A percentile compares a stretch with the other conserved stretches of the same genome.
phyloP scores from a whole-genome alignment of 2,797 vertebrate species.

The Dermochelys coriacea region DNA sequence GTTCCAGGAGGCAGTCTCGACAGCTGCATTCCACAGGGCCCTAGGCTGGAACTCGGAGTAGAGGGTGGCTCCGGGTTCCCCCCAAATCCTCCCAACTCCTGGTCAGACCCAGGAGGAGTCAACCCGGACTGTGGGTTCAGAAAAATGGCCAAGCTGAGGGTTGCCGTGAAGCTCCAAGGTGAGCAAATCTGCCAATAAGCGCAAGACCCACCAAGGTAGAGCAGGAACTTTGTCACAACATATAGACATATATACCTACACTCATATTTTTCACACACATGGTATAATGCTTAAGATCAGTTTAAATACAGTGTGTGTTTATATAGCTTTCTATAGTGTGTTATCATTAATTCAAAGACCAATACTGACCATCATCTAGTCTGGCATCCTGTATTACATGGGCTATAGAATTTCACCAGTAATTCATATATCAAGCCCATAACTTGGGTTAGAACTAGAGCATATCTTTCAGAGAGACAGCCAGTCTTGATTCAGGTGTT shows the following conservation, averaged over 20 bases:
- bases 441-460: neutral
- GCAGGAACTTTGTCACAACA: too few species aligned
- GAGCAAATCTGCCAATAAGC: too few species aligned
- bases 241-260: neutral
- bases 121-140: too few species aligned
- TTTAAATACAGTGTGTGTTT: neutral
- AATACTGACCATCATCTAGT: neutral
- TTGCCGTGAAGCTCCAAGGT: too few species aligned
- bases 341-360: neutral
- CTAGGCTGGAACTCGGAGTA: too few species aligned
- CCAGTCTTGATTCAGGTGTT: neutral
- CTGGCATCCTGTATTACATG: neutral
- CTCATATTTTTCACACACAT: rapidly evolving
- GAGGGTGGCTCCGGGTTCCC: too few species aligned
- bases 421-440: neutral
- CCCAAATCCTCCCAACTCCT: too few species aligned
- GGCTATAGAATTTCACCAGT: neutral
- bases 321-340: neutral
- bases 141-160: too few species aligned
- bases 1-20: too few species aligned
- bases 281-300: neutral
- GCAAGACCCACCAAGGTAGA: too few species aligned
- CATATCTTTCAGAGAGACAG: rapidly evolving
- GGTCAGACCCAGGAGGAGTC: too few species aligned
- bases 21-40: too few species aligned